Base-by-base conservation (phyloP, 2,797 vertebrate species). In the Enteromius radiatus region DNA sequence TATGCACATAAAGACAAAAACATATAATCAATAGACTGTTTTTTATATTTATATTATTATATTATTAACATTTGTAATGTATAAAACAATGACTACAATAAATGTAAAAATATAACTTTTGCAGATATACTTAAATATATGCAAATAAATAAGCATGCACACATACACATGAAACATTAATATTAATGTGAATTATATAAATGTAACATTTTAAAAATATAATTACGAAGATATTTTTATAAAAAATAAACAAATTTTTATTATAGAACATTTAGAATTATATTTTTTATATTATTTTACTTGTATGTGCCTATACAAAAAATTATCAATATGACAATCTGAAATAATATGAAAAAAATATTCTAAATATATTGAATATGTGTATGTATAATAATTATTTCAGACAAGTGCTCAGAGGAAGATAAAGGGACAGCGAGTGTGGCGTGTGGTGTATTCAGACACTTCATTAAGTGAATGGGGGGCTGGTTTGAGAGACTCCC, bases 391-490 rank as follows among this genome's bases (percentile, higher is more conserved):
- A 82, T 33, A 76, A 45, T 54, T 26, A 61, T 77, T 63, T 63
- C 49, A 63, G 65, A 76, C 12, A 76, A 76, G 23, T 68, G 61
- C 4, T 68, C 47, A 33, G 41, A 76, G 56, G 31, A 43, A 71
- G 23, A 75, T 47, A 56, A 70, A 31, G 38, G 17, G 75, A 36
- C 17, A 45, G 71, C 6, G 36, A 80, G 82, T 73, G 77, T 86
- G 80, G 78, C 76, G 71, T 74, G 78, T 69, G 74, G 49, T 78
- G 69, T 73, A 82, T 80, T 86, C 80, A 80, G 80, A 82, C 87
- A 87, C 84, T 88, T 89, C 86, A 89, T 89, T 88, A 88, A 89
- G 85, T 88, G 77, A 85, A 81, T 80, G 54, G 79, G 71, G 4
- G 76, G 88, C 84, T 78, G 84, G 85, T 85, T 88, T 85, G 81